Percentiles rank a stretch among this genome's conserved stretches.
phyloP scores from a whole-genome alignment of 2,888 invertebrate species.

The Temnothorax rugatulus region DNA sequence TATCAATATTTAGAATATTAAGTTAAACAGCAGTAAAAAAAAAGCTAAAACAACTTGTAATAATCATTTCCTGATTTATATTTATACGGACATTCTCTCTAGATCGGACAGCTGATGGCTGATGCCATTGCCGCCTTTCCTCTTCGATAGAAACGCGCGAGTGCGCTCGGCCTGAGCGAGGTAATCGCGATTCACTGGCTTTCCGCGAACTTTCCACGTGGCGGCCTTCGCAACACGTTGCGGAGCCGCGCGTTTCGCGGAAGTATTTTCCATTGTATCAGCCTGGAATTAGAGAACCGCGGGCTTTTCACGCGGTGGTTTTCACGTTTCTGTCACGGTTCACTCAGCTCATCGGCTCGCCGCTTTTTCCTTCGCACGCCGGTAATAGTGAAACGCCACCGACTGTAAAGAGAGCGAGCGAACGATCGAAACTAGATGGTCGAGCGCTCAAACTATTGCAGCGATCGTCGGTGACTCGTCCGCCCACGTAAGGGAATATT shows the following conservation, averaged over 20 bases:
- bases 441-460: background rate
- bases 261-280: constrained; percentile 29
- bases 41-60: background rate
- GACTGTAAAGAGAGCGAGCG: background rate
- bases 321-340: constrained; percentile 43
- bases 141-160: constrained; percentile 46
- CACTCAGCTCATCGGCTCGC: constrained; percentile 34
- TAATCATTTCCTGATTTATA: constrained; percentile 4
- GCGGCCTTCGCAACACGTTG: constrained; percentile 10
- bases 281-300: constrained; percentile 5
- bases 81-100: constrained; percentile 11
- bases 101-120: constrained; percentile 15
- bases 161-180: constrained; percentile 11
- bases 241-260: constrained; percentile 27
- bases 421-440: constrained; percentile 1
- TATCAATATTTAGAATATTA: background rate
- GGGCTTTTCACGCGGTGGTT: constrained; percentile 31
- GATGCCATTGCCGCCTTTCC: constrained; percentile 20
- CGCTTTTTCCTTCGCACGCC: background rate
- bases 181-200: constrained; percentile 34
- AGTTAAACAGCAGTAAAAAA: background rate
- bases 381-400: background rate
- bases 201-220: constrained; percentile 54
- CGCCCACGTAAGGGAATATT: background rate
- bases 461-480: constrained; percentile 7